phyloP scores from a whole-genome alignment of 2,888 invertebrate species.

The Rhagophthalmus giganteus region DNA sequence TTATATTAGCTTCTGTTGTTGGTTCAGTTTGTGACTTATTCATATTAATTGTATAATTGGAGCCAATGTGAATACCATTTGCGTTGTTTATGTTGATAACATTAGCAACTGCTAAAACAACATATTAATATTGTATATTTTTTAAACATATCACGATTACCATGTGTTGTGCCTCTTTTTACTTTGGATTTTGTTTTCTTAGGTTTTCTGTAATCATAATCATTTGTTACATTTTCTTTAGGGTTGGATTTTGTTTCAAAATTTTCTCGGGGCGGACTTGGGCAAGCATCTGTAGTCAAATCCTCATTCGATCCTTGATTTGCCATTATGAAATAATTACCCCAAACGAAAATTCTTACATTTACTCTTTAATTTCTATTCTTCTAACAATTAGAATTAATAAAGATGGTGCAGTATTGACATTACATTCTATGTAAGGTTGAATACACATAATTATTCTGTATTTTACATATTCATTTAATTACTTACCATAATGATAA shows the following conservation, averaged over 20 bases:
- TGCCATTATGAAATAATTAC: no score
- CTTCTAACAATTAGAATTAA: no score
- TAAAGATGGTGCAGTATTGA: no score
- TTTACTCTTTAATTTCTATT: no score
- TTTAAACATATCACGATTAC: neutral
- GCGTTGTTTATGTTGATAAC: constrained; percentile 59
- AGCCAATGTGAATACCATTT: constrained; percentile 56
- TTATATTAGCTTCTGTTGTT: constrained; percentile 38
- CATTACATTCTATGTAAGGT: no score
- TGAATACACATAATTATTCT: no score
- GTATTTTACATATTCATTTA: no score
- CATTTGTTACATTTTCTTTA: neutral
- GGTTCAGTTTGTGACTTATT: constrained; percentile 21
- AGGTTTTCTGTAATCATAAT: no score
- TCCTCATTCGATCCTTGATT: no score
- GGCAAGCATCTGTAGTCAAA: constrained; percentile 39
- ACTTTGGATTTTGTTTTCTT: constrained; percentile 13
- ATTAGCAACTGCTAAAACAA: constrained; percentile 56
- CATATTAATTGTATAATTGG: constrained; percentile 53
- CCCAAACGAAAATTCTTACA: no score
- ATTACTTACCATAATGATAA: no score
- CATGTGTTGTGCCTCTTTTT: constrained; percentile 5
- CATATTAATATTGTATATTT: neutral
- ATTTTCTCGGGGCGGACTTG: constrained; percentile 35
- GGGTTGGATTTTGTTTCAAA: constrained; percentile 2